phyloP scores from a whole-genome alignment of 2,797 vertebrate genomes.

The Nothura maculosa region DNA sequence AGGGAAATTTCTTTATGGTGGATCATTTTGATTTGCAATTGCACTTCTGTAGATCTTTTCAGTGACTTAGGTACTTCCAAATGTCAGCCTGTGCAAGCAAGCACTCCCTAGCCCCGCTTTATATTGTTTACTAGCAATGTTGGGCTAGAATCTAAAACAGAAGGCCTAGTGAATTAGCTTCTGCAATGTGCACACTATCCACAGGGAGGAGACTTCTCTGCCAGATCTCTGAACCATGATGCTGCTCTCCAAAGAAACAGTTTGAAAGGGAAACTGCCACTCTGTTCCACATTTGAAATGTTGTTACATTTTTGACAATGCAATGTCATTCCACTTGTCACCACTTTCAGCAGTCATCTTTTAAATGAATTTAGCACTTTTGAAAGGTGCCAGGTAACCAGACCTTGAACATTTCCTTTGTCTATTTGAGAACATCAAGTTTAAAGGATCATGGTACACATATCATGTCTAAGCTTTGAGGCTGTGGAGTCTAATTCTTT shows the following conservation, averaged over 20 bases:
- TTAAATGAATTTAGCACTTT: not conserved
- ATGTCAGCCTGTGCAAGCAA: not conserved
- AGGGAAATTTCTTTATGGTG: not conserved
- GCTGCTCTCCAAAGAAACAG: not conserved
- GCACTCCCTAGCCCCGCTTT: not conserved
- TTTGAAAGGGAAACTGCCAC: not conserved
- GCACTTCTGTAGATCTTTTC: not conserved
- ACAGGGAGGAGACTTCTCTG: not conserved
- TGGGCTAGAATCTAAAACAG: not conserved
- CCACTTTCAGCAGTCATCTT: not conserved
- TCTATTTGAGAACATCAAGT: not conserved
- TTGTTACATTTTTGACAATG: not conserved
- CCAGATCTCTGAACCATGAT: not conserved
- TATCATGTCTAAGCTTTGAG: not conserved
- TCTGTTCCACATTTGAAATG: accelerated
- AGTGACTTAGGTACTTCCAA: not conserved
- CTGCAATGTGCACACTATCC: not conserved
- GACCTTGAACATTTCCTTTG: not conserved
- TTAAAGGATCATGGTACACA: not conserved
- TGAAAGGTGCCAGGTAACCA: not conserved
- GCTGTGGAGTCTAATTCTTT: not conserved
- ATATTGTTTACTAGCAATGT: not conserved
- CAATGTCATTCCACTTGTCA: not conserved
- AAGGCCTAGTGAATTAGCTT: not conserved
- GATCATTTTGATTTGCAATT: constrained; percentile 9